These are phyloP conservation scores for Ormyrus labotus DNA, from an alignment of 2,888 invertebrate species.

Conservation along the genomic window DNA sequence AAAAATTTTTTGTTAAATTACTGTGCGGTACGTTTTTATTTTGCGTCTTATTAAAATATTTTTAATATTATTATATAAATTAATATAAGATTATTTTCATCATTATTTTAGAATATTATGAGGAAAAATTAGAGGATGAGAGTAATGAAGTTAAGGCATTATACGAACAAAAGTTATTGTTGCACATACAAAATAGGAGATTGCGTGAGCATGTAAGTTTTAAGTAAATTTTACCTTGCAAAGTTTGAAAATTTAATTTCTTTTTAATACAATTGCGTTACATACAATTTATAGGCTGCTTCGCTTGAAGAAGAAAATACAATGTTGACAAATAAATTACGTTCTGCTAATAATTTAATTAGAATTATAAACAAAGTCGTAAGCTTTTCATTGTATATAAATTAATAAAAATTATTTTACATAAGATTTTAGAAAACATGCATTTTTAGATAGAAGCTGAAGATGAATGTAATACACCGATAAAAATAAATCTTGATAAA, in stretches of 20 bases:
- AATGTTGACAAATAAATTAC: constrained; percentile 14
- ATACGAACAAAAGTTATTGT: neutral
- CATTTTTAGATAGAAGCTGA: constrained; percentile 12
- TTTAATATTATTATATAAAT: neutral
- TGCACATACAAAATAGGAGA: neutral
- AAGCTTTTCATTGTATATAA: neutral
- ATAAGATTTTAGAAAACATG: neutral
- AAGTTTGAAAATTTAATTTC: too few species aligned
- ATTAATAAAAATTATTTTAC: neutral
- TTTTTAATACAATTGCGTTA: neutral
- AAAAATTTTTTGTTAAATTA: constrained; percentile 21
- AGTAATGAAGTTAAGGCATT: neutral
- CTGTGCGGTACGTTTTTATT: constrained; percentile 26
- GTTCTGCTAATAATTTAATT: constrained; percentile 28
- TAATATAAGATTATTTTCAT: neutral
- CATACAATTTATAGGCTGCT: neutral
- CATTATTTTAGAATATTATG: constrained; percentile 29
- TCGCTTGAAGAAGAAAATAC: neutral
- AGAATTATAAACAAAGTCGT: constrained; percentile 35
- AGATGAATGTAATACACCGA: neutral
- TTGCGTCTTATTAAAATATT: neutral
- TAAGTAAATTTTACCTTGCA: neutral
- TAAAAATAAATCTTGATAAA: neutral
- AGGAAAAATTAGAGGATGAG: neutral
- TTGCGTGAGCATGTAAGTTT: constrained; percentile 8